Conservation (phyloP, 35 echinoderm and acorn worm species). For the Diadema setosum region DNA sequence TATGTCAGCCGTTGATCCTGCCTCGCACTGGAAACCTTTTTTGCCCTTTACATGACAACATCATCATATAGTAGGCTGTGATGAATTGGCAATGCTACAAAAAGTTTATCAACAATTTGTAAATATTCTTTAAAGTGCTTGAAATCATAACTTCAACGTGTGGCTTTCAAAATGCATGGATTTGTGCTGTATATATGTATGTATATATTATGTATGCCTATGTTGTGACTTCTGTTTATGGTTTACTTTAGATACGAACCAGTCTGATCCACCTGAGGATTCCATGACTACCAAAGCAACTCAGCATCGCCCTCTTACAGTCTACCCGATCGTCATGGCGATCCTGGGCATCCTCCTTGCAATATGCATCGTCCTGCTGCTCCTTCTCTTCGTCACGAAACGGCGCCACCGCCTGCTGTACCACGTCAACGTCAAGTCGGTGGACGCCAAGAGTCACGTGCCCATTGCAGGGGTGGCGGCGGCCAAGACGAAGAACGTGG, state of each 20-base stretch:
- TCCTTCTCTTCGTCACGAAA: slow-evolving; percentile 73
- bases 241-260: background rate
- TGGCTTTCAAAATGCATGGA: no score
- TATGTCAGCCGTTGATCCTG: no score
- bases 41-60: no score
- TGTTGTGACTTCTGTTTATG: no score
- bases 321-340: slow-evolving; percentile 41
- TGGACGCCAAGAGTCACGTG: slow-evolving; percentile 7
- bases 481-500: slow-evolving; percentile 80
- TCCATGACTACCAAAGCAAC: background rate
- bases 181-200: no score
- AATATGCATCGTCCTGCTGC: slow-evolving; percentile 56
- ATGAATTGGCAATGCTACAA: no score
- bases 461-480: slow-evolving; percentile 23
- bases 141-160: no score
- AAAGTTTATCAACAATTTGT: no score
- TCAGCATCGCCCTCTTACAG: background rate
- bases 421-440: slow-evolving; percentile 65
- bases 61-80: no score
- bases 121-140: no score
- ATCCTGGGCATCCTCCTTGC: slow-evolving; percentile 72
- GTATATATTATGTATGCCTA: no score
- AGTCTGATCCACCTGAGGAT: background rate
- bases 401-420: slow-evolving; percentile 81
- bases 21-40: no score